phyloP scores from a whole-genome alignment of 2,113 vertebrate genomes.

The Jaculus jaculus region DNA sequence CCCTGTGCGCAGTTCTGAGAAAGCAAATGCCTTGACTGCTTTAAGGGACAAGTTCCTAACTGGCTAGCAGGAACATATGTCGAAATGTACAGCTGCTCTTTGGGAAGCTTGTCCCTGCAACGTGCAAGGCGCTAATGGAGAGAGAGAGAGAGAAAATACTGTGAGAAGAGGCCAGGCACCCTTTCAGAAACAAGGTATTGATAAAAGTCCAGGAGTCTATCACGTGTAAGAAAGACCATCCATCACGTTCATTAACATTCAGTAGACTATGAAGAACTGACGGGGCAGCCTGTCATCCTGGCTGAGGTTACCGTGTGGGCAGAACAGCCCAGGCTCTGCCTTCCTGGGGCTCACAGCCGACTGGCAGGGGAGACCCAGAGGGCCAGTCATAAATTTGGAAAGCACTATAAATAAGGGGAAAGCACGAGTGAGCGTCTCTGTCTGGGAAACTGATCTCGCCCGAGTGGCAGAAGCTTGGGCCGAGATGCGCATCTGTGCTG shows the following conservation, averaged over 20 bases:
- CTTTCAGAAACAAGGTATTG: neutral
- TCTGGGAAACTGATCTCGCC: neutral
- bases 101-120: neutral
- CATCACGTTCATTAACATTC: neutral
- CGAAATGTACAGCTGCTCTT: neutral
- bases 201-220: neutral
- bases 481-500: neutral
- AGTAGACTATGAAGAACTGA: neutral
- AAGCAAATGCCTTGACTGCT: neutral
- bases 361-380: neutral
- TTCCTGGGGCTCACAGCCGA: neutral
- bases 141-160: neutral
- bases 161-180: neutral
- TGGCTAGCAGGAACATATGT: neutral
- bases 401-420: neutral
- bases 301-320: too few species aligned
- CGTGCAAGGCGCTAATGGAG: neutral
- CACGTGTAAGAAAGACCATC: neutral
- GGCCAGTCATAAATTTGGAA: neutral
- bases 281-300: neutral
- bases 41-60: neutral
- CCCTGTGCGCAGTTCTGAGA: neutral
- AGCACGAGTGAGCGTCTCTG: neutral
- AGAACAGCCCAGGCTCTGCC: neutral
- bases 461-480: neutral